A percentile compares a stretch with the other conserved stretches of the same genome.
These are phyloP conservation scores for Ectropis crepuscularia DNA, from an alignment of 2,888 invertebrate species.

Conservation along the genomic window DNA sequence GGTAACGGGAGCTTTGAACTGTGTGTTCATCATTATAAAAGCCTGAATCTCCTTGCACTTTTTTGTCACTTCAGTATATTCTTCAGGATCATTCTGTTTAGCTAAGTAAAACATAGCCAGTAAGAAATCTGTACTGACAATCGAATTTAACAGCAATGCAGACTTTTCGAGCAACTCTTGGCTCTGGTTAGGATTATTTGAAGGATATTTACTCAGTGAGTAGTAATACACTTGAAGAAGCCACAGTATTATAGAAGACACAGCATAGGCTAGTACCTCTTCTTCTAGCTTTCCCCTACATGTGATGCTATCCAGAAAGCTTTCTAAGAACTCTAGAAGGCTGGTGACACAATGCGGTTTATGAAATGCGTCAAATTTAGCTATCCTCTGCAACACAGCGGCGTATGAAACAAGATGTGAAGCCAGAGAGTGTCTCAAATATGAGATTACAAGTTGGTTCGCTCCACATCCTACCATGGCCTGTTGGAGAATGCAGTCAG, in stretches of 20 bases:
- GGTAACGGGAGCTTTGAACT: conserved; percentile 81
- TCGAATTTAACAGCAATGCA: conserved; percentile 87
- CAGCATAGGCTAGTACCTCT: conserved; percentile 91
- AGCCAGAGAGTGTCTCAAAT: conserved; percentile 95
- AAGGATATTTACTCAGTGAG: conserved; percentile 76
- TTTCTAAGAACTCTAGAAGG: conserved; percentile 93
- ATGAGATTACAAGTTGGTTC: conserved; percentile 95
- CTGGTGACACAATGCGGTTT: conserved; percentile 95
- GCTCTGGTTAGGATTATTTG: conserved; percentile 78
- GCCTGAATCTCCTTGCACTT: conserved; percentile 90
- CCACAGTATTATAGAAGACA: conserved; percentile 93
- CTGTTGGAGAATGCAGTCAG: conserved; percentile 97
- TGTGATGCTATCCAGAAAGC: conserved; percentile 85
- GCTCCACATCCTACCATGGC: conserved; percentile 97
- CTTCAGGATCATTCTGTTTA: conserved; percentile 91
- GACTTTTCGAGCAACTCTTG: conserved; percentile 89
- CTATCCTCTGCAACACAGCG: conserved; percentile 93
- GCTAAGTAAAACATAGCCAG: conserved; percentile 93
- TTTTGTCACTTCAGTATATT: conserved; percentile 87
- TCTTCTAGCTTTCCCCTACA: conserved; percentile 95
- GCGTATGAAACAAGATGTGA: conserved; percentile 96
- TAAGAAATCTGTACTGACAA: conserved; percentile 89
- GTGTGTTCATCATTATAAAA: conserved; percentile 84
- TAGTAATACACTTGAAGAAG: conserved; percentile 89
- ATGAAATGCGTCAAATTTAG: conserved; percentile 94